Evolutionary conservation across 2,797 vertebrate genomes (phyloP), one percentile per base, ranked within the genome.

Genomic region (Peromyscus attwateri): DNA sequence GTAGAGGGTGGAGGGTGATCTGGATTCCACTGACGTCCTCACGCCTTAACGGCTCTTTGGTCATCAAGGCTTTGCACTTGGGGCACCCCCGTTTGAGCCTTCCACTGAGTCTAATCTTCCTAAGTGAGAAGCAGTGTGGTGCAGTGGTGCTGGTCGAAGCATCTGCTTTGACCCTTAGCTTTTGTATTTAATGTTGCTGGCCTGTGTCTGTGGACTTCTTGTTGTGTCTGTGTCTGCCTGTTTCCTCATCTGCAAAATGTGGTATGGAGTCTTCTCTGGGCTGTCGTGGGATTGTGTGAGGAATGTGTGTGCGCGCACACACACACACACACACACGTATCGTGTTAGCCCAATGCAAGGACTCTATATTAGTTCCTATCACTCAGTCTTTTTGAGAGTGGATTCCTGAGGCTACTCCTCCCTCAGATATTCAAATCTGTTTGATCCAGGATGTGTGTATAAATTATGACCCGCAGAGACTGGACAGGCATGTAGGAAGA

Each of bases 201-300:
- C 46, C 37, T 2, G 0, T 62, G 31, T 70, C 16, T 1, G 77
- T 34, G n/a, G 66, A 14, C 37, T 81, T 83, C 8, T n/a, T 21
- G 62, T 66, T 79, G 79, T 8, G 29, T 73, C 64, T 76, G 2
- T 73, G 10, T 34, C 49, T 66, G 21, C 52, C 34, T 3, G 1
- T 55, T 93, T 87, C 85, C 71, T 95, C 8, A 23, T 55, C 84
- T 90, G 81, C n/a, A 64, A 57, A 73, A n/a, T 76, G 31, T 19
- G 34, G 62, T 23, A 60, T 21, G 71, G 70, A 76, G 16, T 49
- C 21, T 31, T 89, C 31, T 75, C 75, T 87, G 64, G 34, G 23
- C 79, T 55, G 37, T 76, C 23, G 14, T 64, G 60, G 55, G 40
- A 57, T 52, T 64, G n/a, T 60, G 23, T 64, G 79, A 55, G 46